Evolutionary conservation across 2,113 vertebrate species (phyloP).

Genomic region (Trinectes maculatus): DNA sequence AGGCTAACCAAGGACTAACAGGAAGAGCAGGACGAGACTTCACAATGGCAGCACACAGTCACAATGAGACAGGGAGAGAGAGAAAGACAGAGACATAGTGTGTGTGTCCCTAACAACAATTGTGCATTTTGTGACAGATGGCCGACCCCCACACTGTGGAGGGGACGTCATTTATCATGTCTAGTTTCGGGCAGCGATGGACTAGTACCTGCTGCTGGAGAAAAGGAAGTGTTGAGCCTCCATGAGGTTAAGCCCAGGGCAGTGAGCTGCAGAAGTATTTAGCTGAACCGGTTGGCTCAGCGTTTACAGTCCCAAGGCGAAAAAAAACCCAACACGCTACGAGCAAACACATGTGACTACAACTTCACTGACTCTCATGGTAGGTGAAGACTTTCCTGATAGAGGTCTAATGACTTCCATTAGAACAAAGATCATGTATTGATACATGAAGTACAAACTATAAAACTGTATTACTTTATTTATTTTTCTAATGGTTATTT

Average conservation of each 20-base stretch:
- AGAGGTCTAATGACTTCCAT: not conserved
- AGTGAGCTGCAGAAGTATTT: constrained; percentile 22
- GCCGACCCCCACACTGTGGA: constrained; percentile 26
- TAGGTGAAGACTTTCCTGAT: not conserved
- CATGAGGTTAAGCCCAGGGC: constrained; percentile 27
- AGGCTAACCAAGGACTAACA: constrained; percentile 27
- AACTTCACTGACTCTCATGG: not conserved
- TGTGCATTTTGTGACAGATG: constrained; percentile 52
- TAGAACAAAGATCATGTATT: not conserved
- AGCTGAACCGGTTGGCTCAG: constrained; percentile 12
- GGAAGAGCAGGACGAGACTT: constrained; percentile 39
- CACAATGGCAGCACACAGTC: constrained; percentile 9
- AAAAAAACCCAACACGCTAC: not conserved
- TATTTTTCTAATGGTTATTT: not conserved
- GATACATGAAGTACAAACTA: not conserved
- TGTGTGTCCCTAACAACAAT: not conserved
- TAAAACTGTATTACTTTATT: too few relatives aligned
- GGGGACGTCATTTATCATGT: constrained; percentile 54
- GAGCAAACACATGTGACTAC: constrained; percentile 2
- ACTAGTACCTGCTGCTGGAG: constrained; percentile 25
- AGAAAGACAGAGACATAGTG: not conserved
- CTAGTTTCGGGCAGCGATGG: not conserved
- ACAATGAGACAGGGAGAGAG: not conserved
- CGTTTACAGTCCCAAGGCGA: not conserved
- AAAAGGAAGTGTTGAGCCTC: not conserved